Base-by-base conservation (phyloP, 2,888 invertebrate species). In the Sussaba pulchella region DNA sequence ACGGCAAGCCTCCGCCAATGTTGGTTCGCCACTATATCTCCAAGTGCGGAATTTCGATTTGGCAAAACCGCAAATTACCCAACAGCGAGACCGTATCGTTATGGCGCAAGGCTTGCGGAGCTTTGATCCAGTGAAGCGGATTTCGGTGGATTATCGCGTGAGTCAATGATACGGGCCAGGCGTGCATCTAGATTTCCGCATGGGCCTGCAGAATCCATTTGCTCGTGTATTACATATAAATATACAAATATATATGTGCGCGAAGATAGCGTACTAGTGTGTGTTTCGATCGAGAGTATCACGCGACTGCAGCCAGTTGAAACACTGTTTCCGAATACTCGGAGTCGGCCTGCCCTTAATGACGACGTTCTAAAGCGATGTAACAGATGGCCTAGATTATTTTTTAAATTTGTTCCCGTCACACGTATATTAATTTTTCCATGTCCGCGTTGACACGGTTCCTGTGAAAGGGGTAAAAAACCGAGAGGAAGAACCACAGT, bases 141-240 rank as follows among this genome's bases (percentile, higher is more conserved):
- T 76, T 76, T 72, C 76, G 69, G 71, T 80, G 80, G 80, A 80
- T 80, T 80, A 80, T 76, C 67, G 54, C 54, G n/a, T 72, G 47
- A 76, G 72, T 76, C 70, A 72, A 80, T 76, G 80, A 76, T 76
- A 80, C 54, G 50, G 72, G 54, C 24, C 19, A 31, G 59, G 41
- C 43, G 36, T 71, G 9, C 57, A 36, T 36, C 67, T 43, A 54
- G 59, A 67, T 78, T 45, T 45, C 67, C 67, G 61, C 43, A 45
- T 67, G 36, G 63, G 17, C n/a, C 59, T 24, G 26, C 19, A 31
- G 70, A 39, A 14, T n/a, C 5, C 14, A n/a, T 59, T 10, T 36
- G 21, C 39, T 9, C 10, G 36, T 39, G 19, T 50, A 63, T 52
- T 12, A 52, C 24, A 52, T 12, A 52, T n/a, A 24, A n/a, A 4